These are phyloP conservation scores for Amiota mariae DNA, from an alignment of 2,888 invertebrate genomes.

Conservation along the genomic window DNA sequence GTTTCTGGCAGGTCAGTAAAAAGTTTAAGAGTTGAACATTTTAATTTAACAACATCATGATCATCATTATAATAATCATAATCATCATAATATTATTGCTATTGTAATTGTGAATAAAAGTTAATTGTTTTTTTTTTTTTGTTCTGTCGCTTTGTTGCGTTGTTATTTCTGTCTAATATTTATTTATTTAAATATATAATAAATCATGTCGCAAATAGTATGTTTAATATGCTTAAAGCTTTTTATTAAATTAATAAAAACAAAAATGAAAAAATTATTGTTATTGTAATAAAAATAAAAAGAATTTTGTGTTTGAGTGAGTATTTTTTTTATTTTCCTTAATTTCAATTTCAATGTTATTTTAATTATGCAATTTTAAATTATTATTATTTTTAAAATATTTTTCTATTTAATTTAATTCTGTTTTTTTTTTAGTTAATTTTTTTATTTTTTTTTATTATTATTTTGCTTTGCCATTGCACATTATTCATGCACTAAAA, in stretches of 20 bases:
- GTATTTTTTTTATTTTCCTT: slow-evolving; percentile 35
- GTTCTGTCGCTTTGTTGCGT: slow-evolving; percentile 31
- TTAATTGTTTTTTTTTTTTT: slow-evolving; percentile 25
- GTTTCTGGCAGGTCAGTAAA: slow-evolving; percentile 79
- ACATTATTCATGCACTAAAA: slow-evolving; percentile 21
- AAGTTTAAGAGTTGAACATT: slow-evolving; percentile 16
- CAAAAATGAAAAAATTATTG: background rate
- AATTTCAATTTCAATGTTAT: slow-evolving; percentile 19
- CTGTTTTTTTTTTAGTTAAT: background rate
- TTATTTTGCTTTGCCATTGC: slow-evolving; percentile 3
- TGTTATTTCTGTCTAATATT: slow-evolving; percentile 29
- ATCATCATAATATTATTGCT: background rate
- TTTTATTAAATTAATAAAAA: slow-evolving; percentile 21
- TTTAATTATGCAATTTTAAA: slow-evolving; percentile 6
- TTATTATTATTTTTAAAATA: background rate
- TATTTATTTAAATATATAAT: slow-evolving; percentile 14
- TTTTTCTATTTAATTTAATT: slow-evolving; percentile 1
- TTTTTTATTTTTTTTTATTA: slow-evolving; percentile 4
- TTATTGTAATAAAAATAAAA: slow-evolving; percentile 3
- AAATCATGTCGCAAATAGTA: slow-evolving; percentile 27
- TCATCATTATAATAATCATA: background rate
- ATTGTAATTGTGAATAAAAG: background rate
- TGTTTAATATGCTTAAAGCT: slow-evolving; percentile 9
- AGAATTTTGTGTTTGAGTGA: slow-evolving; percentile 31
- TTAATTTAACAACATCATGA: background rate